Base-by-base conservation (phyloP, 2,888 invertebrate species). In the Drosophila dives region DNA sequence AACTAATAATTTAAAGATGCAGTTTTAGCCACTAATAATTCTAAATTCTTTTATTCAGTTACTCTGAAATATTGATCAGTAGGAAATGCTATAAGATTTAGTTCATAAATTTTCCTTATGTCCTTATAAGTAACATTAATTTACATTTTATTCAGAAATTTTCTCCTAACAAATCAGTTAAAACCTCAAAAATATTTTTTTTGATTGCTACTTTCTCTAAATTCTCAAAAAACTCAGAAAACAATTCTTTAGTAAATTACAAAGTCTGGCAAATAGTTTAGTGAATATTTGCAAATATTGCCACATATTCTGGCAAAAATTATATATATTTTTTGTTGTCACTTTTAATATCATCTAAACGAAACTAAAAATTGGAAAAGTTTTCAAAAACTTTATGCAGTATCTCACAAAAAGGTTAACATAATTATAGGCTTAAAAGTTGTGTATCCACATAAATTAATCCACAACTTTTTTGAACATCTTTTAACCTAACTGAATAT, bases 371-470 rank as follows among this genome's bases (percentile, higher is more conserved):
- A 15, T 45, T 45, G 20, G 0, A 23, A 45, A 45, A 45, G 45
- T 45, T 23, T 15, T 23, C 15, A 1, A 23, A 23, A 45, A 23
- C 15, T 23, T 45, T 45, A 7, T 23, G 20, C 45, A 23, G 20
- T 1, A 3, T 7, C 11, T 11, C 15, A 36, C 36, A 29, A 12
- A n/a, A 26, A 29, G n/a, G 26, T n/a, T 54, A 38, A 54, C 26
- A 38, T 38, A 38, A 55, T 55, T 38, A 38, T 17, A n/a, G 26
- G 8, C 12, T n/a, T 38, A 10, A 11, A n/a, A 36, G 23, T 54
- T 54, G 23, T 17, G 23, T 34, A 11, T 38, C 38, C 55, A 38
- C 38, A 38, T 55, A 38, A 55, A 29, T 38, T 55, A 55, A 38
- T 38, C 55, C 8, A 29, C 38, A 55, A n/a, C 55, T 55, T 38